These are phyloP conservation scores for Euura lappo DNA, from an alignment of 1,140 invertebrate genomes.

Conservation along the genomic window DNA sequence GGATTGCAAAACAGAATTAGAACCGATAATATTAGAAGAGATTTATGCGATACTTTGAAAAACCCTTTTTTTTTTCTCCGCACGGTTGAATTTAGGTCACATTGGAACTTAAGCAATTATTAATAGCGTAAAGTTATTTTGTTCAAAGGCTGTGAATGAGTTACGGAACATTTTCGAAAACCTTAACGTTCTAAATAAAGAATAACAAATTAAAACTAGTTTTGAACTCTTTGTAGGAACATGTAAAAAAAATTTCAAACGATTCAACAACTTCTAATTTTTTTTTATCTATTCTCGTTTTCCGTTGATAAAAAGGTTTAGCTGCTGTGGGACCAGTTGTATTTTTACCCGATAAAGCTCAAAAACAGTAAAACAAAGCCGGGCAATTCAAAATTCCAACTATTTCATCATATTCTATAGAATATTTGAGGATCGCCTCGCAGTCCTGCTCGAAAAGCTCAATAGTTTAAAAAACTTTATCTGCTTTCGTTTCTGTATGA, in stretches of 20 bases:
- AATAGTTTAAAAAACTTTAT: too few relatives aligned
- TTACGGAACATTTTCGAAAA: neutral
- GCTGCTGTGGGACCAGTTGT: neutral
- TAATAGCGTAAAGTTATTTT: neutral
- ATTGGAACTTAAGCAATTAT: too few relatives aligned
- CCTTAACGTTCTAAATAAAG: neutral
- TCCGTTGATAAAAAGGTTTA: too few relatives aligned
- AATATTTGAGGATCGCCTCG: too few relatives aligned
- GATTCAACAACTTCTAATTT: neutral
- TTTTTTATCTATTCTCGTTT: too few relatives aligned
- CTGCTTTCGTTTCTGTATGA: too few relatives aligned
- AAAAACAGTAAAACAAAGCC: neutral
- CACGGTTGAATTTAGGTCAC: too few relatives aligned
- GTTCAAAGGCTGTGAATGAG: neutral
- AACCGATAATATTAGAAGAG: too few relatives aligned
- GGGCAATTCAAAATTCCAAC: neutral
- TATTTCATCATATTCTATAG: neutral
- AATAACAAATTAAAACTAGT: slow-evolving; percentile 2
- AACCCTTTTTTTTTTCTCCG: too few relatives aligned
- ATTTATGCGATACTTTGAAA: too few relatives aligned
- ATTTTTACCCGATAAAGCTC: neutral
- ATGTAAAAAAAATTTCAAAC: neutral
- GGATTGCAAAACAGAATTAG: too few relatives aligned
- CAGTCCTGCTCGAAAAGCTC: too few relatives aligned
- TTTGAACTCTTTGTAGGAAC: slow-evolving; percentile 5